These are phyloP conservation scores for Leptobrachium ailaonicum DNA, from an alignment of 2,113 vertebrate species.

Conservation along the genomic window DNA sequence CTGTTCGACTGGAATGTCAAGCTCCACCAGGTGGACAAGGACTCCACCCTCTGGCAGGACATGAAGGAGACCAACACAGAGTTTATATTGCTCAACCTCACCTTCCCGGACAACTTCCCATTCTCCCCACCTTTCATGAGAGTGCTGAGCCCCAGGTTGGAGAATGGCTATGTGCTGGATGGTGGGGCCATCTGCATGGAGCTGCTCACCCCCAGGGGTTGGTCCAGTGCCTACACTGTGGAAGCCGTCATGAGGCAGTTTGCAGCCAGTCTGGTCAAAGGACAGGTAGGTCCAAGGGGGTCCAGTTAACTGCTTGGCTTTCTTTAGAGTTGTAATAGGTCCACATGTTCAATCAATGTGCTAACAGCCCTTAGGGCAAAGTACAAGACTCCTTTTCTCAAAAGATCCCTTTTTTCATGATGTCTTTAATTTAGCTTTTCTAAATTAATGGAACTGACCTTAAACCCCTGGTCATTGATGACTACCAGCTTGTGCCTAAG, in stretches of 20 bases:
- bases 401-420: no score
- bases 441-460: no score
- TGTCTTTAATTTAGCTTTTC: no score
- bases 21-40: slow-evolving; percentile 98
- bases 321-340: no score
- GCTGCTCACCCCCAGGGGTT: slow-evolving; percentile 95
- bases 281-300: slow-evolving; percentile 83
- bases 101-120: slow-evolving; percentile 98
- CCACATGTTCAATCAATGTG: no score
- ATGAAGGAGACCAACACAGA: slow-evolving; percentile 99
- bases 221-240: slow-evolving; percentile 98
- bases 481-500: no score
- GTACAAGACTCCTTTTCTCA: no score
- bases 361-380: no score
- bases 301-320: no score
- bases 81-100: slow-evolving; percentile 95
- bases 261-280: slow-evolving; percentile 96
- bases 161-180: slow-evolving; percentile 98
- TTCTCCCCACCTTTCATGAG: slow-evolving; percentile 98
- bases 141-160: slow-evolving; percentile 92
- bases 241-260: slow-evolving; percentile 99
- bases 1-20: slow-evolving; percentile 99
- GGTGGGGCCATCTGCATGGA: slow-evolving; percentile 99
- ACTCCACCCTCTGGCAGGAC: slow-evolving; percentile 99
- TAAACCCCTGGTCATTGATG: no score